Evolutionary conservation across 2,797 vertebrate species (phyloP).

Genomic region (Masticophis lateralis): DNA sequence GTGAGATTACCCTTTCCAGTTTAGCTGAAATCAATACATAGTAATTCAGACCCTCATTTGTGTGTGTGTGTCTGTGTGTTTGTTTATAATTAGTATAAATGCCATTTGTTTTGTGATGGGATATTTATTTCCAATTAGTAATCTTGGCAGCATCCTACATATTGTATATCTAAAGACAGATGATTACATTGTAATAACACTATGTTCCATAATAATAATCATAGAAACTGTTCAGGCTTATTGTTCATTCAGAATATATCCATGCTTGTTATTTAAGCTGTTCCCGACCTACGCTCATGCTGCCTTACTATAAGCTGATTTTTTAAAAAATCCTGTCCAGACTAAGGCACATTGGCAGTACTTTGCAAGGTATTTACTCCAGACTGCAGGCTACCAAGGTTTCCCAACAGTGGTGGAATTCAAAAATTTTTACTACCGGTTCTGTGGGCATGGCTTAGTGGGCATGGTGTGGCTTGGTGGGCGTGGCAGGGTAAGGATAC

Average conservation of each 20-base stretch:
- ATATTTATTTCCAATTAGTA: neutral
- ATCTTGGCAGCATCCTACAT: neutral
- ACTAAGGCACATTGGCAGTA: neutral
- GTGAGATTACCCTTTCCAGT: neutral
- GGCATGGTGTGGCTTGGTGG: too few relatives aligned
- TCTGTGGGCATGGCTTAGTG: too few relatives aligned
- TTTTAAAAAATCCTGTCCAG: neutral
- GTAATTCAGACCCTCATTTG: neutral
- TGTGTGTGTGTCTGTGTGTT: neutral
- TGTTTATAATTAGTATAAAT: neutral
- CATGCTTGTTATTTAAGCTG: neutral
- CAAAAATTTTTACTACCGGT: too few relatives aligned
- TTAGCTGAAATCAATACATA: neutral
- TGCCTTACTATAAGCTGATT: neutral
- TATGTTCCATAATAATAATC: neutral
- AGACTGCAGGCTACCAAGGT: neutral
- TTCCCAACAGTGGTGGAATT: neutral
- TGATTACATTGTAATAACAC: neutral
- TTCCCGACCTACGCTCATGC: neutral
- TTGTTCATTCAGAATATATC: neutral
- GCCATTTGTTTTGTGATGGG: neutral
- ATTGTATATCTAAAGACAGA: neutral
- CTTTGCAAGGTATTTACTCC: neutral
- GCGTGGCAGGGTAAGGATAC: too few relatives aligned
- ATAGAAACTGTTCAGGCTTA: neutral